Evolutionary conservation across 64 coral and sea anemone genomes (phyloP).

Genomic region (Exaiptasia diaphana): DNA sequence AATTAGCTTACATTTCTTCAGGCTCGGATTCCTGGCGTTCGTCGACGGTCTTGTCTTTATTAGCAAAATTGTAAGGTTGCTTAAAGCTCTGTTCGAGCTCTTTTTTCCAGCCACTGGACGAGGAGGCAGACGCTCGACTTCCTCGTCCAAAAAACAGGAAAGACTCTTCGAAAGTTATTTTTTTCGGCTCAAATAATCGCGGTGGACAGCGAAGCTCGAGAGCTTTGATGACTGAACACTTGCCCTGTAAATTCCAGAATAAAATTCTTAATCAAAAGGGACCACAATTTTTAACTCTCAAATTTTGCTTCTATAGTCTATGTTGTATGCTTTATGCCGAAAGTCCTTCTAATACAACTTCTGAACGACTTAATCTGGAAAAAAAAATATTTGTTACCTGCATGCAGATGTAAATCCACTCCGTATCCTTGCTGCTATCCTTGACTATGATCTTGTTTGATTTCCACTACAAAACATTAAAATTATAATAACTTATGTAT

Average conservation of each 20-base stretch:
- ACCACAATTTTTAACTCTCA: too few relatives aligned
- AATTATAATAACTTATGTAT: background rate
- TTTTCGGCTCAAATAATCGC: background rate
- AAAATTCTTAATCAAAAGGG: too few relatives aligned
- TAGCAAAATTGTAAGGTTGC: conserved; percentile 51
- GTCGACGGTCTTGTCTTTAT: conserved; percentile 65
- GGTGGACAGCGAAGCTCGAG: conserved; percentile 42
- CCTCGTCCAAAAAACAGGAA: conserved; percentile 9
- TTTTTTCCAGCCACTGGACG: conserved; percentile 62
- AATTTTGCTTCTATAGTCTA: too few relatives aligned
- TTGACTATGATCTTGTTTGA: conserved; percentile 81
- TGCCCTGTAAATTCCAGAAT: conserved; percentile 51
- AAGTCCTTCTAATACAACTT: too few relatives aligned
- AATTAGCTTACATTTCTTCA: conserved; percentile 17
- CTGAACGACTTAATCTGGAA: background rate
- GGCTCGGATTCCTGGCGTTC: background rate
- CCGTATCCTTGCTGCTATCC: conserved; percentile 62
- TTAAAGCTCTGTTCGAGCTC: conserved; percentile 69
- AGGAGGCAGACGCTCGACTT: conserved; percentile 12
- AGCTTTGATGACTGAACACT: conserved; percentile 85
- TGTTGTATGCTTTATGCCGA: too few relatives aligned
- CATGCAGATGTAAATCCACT: conserved; percentile 96
- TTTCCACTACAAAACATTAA: conserved; percentile 65
- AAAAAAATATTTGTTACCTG: conserved; percentile 36
- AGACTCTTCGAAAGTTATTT: conserved; percentile 8